A percentile compares a stretch with the other conserved stretches of the same genome.
phyloP scores from a whole-genome alignment of 2,888 invertebrate genomes.

The Oconnorella tubifera region DNA sequence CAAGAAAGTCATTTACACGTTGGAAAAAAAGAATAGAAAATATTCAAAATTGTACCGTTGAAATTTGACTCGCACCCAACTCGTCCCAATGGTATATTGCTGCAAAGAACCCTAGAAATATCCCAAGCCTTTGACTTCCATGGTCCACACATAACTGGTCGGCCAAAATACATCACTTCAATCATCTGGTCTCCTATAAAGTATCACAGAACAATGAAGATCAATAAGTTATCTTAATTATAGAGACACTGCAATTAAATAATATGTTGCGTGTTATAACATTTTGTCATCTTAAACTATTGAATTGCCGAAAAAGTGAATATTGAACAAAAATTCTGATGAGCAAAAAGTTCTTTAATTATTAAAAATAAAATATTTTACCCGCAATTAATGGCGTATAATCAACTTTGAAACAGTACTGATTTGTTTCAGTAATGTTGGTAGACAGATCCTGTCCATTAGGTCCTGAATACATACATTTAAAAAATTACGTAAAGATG shows the following conservation, averaged over 20 bases:
- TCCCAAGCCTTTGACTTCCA: conserved; percentile 25
- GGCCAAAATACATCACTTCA: conserved; percentile 19
- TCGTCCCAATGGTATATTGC: conserved; percentile 9
- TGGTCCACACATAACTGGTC: background rate
- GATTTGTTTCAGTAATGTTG: conserved; percentile 12
- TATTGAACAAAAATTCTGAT: no score
- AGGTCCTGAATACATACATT: conserved; percentile 22
- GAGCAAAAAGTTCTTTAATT: no score
- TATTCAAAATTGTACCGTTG: conserved; percentile 1
- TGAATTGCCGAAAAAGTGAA: no score
- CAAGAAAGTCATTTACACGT: background rate
- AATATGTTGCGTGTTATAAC: no score
- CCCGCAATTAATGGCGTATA: conserved; percentile 24
- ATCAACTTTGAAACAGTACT: conserved; percentile 22
- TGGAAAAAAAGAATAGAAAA: background rate
- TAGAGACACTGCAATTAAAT: no score
- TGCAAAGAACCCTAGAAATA: conserved; percentile 17
- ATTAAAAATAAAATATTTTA: no score
- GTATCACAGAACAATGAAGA: no score
- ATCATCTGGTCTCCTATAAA: conserved; percentile 18
- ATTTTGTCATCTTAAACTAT: background rate
- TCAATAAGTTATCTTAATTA: no score
- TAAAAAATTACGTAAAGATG: background rate
- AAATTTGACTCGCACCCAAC: conserved; percentile 16
- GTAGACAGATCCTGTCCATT: conserved; percentile 14